Evolutionary conservation across 2,113 vertebrate species (phyloP).

Genomic region (Macrotis lagotis): DNA sequence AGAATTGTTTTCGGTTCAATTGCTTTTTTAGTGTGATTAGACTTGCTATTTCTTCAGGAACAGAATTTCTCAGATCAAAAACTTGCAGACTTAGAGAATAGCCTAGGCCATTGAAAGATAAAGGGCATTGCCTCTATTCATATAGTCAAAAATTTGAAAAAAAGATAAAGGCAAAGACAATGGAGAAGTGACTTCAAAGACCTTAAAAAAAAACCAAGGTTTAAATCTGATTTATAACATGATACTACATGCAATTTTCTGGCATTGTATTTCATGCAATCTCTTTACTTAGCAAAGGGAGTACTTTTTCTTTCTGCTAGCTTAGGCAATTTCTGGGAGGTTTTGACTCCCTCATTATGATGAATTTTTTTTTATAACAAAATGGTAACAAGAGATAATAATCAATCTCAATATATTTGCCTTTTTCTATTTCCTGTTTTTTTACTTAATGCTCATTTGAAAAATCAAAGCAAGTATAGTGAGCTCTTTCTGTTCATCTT

Average conservation of each 20-base stretch:
- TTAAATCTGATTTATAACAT: not conserved
- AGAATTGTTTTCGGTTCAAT: not conserved
- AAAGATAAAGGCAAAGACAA: not conserved
- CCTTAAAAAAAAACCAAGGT: too few relatives aligned
- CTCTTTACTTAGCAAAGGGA: not conserved
- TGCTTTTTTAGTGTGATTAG: not conserved
- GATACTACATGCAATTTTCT: not conserved
- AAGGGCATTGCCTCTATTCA: not conserved
- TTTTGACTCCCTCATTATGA: not conserved
- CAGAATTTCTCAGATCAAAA: not conserved
- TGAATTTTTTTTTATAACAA: not conserved
- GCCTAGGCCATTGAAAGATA: not conserved
- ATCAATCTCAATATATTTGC: not conserved
- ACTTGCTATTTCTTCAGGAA: not conserved
- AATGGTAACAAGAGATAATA: not conserved
- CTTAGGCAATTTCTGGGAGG: not conserved
- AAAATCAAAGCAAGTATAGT: not conserved
- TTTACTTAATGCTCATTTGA: not conserved
- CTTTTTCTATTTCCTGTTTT: not conserved
- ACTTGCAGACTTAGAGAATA: not conserved
- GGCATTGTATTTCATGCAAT: not conserved
- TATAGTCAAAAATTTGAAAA: not conserved
- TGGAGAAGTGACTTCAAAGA: too few relatives aligned
- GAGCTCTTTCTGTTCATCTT: not conserved
- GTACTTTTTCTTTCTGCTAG: not conserved